Evolutionary conservation across 2,888 invertebrate genomes (phyloP), one percentile per base, ranked within the genome.

Genomic region (Pterobdella sp.): DNA sequence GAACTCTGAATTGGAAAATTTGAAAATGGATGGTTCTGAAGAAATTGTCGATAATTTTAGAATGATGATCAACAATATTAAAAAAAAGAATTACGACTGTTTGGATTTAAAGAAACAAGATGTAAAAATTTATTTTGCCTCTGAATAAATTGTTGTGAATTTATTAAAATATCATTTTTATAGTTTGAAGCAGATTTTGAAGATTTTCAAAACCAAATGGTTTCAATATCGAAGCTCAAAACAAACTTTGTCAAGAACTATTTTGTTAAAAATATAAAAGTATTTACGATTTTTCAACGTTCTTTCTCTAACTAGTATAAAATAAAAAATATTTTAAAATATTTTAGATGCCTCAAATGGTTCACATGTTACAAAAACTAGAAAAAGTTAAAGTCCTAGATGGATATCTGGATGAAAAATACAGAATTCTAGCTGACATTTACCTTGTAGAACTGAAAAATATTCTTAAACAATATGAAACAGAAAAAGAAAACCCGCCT

Each of bases 71-170:
- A 89, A 89, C 76, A 88, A 89, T 0, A 90, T 93, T 0, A 90
- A 91, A 31, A 90, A 90, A 49, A 93, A 92, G 83, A 89, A 89
- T 72, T 95, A 95, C 81, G 93, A 96, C 80, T 92, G 94, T 80
- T 84, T 95, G 52, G 93, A 95, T 84, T 93, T 94, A 81, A 88
- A 93, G 75, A 93, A 94, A 82, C 85, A 86, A 0, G 91, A 92
- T 78, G 82, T 81, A 74, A 49, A 56, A 70, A 60, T 29, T 29
- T 10, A 32, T n/a, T 56, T 71, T 35, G 26, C 63, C 63, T 26
- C 29, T 3, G 3, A 32, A 31, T 60, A 56, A 49, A 32, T 4
- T 56, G 14, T 67, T 67, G 7, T 42, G 49, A 42, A 56, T n/a
- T 26, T 3, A 26, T 56, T 56, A 18, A 56, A 56, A 56, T 14